Evolutionary conservation across 2,797 vertebrate genomes (phyloP).

Genomic region (Cottoperca gobio): DNA sequence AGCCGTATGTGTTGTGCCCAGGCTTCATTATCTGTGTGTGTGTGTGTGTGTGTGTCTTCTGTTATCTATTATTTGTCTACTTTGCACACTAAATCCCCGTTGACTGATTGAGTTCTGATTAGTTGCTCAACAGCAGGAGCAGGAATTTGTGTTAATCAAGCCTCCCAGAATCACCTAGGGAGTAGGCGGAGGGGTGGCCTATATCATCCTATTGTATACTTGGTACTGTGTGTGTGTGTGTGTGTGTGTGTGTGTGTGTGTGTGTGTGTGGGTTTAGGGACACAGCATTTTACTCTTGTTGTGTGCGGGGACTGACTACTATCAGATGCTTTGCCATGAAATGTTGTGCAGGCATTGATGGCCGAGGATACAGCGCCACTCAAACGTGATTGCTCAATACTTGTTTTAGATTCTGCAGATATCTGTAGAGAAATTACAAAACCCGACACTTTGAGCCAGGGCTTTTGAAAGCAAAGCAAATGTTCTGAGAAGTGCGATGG

Average conservation of each 20-base stretch:
- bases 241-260: no score
- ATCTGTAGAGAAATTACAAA: no score
- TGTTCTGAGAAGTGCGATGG: not conserved
- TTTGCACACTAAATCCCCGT: slow-evolving; percentile 12
- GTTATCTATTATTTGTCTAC: slow-evolving; percentile 15
- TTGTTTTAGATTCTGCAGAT: no score
- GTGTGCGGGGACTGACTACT: no score
- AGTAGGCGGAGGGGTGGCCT: slow-evolving; percentile 6
- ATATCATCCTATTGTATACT: slow-evolving; percentile 11
- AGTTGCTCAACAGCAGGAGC: slow-evolving; percentile 40
- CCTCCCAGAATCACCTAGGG: not conserved
- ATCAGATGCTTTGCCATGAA: not conserved
- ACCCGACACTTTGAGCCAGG: not conserved
- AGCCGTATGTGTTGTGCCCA: not conserved
- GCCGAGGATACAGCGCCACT: not conserved
- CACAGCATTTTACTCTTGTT: no score
- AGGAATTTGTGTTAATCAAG: slow-evolving; percentile 49
- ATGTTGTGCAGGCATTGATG: not conserved
- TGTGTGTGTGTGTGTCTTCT: no score
- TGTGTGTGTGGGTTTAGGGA: no score
- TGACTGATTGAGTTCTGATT: slow-evolving; percentile 34
- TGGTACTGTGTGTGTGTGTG: no score
- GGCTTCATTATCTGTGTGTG: no score
- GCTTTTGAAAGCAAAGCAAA: no score
- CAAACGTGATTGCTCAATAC: no score